Evolutionary conservation across 1,140 invertebrate species (phyloP).

Genomic region (Listronotus bonariensis): DNA sequence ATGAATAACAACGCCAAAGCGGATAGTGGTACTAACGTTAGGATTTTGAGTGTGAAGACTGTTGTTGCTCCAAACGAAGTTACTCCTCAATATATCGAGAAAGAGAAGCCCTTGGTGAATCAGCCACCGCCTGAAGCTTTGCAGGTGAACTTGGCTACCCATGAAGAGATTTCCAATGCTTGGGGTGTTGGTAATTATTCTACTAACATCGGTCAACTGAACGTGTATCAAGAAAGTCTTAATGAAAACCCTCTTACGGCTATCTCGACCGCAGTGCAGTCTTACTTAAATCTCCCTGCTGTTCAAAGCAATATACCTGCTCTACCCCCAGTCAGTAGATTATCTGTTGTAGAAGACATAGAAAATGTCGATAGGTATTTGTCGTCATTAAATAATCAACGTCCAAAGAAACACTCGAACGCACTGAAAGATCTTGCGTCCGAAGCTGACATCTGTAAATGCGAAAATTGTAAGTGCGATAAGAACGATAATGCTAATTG

Average conservation of each 20-base stretch:
- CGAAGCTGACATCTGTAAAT: conserved; percentile 79
- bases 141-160: conserved; percentile 71
- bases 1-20: conserved; percentile 1
- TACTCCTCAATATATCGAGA: conserved; percentile 10
- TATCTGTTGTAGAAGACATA: conserved; percentile 26
- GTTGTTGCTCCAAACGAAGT: conserved; percentile 31
- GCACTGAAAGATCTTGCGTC: conserved; percentile 71
- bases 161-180: conserved; percentile 71
- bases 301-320: conserved; percentile 44
- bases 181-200: conserved; percentile 73
- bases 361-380: conserved; percentile 45
- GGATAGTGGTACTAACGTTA: conserved; percentile 43
- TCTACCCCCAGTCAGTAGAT: conserved; percentile 22
- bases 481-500: conserved; percentile 65
- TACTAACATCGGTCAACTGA: conserved; percentile 58
- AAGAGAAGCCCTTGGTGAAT: conserved; percentile 14
- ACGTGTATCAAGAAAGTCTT: conserved; percentile 60
- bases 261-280: conserved; percentile 73
- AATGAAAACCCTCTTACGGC: conserved; percentile 62
- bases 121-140: conserved; percentile 63
- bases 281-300: conserved; percentile 63
- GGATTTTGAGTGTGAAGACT: conserved; percentile 49
- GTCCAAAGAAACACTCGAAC: conserved; percentile 25
- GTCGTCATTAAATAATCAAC: conserved; percentile 36
- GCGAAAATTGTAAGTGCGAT: conserved; percentile 76